Evolutionary conservation across 2,888 invertebrate species (phyloP), one percentile per base, ranked within the genome.

Genomic region (Cecidostiba fungosa): DNA sequence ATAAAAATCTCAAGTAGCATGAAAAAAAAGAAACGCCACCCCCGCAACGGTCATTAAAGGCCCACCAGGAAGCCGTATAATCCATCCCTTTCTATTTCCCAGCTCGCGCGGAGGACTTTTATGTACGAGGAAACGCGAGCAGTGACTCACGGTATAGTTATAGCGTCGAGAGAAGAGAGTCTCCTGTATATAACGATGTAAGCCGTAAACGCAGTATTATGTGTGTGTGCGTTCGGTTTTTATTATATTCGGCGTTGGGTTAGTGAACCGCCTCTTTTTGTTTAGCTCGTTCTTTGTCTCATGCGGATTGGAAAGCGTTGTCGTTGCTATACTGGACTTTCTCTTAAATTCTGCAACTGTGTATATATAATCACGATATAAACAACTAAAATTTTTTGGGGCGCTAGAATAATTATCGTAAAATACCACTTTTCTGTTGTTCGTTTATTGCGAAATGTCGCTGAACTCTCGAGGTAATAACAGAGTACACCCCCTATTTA

Each of bases 11-110:
- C 36, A 36, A 6, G 6, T 36, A 3, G 36, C 50, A 3, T 16
- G 0, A 16, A 50, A 16, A 6, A 16, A 16, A 54, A 54, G 54
- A 59, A 23, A 23, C 59, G 8, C 10, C 12, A 2, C 23, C 23
- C 59, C 8, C 59, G 23, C 23, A 8, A 1, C 23, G 8, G 59
- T 10, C 29, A 23, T 29, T 29, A 66, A 66, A 29, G 12, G 16
- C 29, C 12, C 74, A 47, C 76, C 77, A 76, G 50, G 81, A 78
- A 84, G 82, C 70, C 47, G 81, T 26, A 80, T 43, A 36, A 77
- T 70, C 84, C 32, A 5, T 59, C 39, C 32, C 72, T 39, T 39
- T 72, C 39, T 43, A 39, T 72, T 72, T 72, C 72, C 72, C 43
- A 43, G 26, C 29, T 54, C 39, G 29, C 39, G 16, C 39, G 19